Conservation (phyloP, 2,888 invertebrate species). For the Amphipyra tragopoginis region DNA sequence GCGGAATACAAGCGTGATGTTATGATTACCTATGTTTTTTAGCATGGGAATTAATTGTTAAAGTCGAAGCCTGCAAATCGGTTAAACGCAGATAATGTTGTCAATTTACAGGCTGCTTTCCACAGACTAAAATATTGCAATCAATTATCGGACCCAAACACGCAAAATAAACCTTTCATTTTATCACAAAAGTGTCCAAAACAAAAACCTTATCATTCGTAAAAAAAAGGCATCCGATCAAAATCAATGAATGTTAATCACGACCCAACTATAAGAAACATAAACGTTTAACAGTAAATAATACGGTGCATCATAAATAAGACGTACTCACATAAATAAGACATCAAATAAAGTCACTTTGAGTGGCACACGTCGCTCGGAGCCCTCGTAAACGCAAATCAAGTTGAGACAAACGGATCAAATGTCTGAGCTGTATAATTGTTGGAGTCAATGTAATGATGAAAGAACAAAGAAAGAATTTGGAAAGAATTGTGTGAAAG, state of each 20-base stretch:
- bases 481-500: too few relatives aligned
- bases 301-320: constrained; percentile 63
- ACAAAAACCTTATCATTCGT: background rate
- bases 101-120: too few relatives aligned
- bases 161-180: background rate
- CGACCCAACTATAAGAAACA: constrained; percentile 11
- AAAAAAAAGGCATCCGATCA: constrained; percentile 26
- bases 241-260: constrained; percentile 54
- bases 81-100: too few relatives aligned
- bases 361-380: constrained; percentile 64
- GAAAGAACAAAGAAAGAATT: too few relatives aligned
- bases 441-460: too few relatives aligned
- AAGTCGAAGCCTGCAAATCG: too few relatives aligned
- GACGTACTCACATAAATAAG: constrained; percentile 68
- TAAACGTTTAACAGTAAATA: constrained; percentile 55
- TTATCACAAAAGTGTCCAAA: background rate
- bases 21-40: too few relatives aligned
- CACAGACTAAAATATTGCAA: too few relatives aligned
- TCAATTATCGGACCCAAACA: too few relatives aligned
- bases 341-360: constrained; percentile 64
- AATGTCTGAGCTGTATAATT: constrained; percentile 18
- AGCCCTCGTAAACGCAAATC: constrained; percentile 71
- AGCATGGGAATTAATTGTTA: too few relatives aligned
- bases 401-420: constrained; percentile 48
- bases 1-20: too few relatives aligned